Percentiles rank a stretch among this genome's conserved stretches.
Conservation (phyloP, 2,888 invertebrate species). For the Brenthis hecate region DNA sequence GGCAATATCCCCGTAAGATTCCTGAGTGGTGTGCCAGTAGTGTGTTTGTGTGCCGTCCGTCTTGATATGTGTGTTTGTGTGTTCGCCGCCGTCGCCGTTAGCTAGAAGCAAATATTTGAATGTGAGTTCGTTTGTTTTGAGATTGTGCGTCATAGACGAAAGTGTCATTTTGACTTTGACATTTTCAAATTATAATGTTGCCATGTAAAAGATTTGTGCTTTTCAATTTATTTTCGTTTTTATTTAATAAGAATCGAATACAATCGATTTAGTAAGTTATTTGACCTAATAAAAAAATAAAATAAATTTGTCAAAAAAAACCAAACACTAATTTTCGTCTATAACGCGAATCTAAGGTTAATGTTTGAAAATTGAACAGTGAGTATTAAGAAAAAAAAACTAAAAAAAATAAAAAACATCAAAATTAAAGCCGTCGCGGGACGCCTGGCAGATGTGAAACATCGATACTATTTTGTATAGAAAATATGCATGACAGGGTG, state of each 20-base stretch:
- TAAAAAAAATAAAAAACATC: slow-evolving; percentile 17
- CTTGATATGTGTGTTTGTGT: slow-evolving; percentile 81
- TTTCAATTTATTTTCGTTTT: no score
- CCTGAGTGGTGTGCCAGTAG: slow-evolving; percentile 65
- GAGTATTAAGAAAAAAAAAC: slow-evolving; percentile 30
- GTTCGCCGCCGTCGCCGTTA: slow-evolving; percentile 74
- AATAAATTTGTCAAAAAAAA: background rate
- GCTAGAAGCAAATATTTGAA: slow-evolving; percentile 78
- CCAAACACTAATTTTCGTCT: slow-evolving; percentile 28
- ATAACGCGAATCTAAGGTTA: slow-evolving; percentile 35
- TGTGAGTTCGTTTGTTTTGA: slow-evolving; percentile 65
- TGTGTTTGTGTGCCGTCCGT: slow-evolving; percentile 77
- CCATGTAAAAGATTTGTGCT: no score
- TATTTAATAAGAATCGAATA: no score
- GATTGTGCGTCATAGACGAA: slow-evolving; percentile 40
- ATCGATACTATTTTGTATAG: no score
- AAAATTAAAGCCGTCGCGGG: no score
- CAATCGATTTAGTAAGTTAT: no score
- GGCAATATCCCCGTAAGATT: slow-evolving; percentile 55
- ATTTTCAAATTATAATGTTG: no score
- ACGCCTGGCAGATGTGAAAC: no score
- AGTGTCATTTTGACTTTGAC: slow-evolving; percentile 20
- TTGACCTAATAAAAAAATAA: no score
- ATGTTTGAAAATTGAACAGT: slow-evolving; percentile 34
- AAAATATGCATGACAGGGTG: no score